A percentile compares a stretch with the other conserved stretches of the same genome.
Conservation (phyloP, 2,797 vertebrate genomes). For the Phoeniculus purpureus region DNA sequence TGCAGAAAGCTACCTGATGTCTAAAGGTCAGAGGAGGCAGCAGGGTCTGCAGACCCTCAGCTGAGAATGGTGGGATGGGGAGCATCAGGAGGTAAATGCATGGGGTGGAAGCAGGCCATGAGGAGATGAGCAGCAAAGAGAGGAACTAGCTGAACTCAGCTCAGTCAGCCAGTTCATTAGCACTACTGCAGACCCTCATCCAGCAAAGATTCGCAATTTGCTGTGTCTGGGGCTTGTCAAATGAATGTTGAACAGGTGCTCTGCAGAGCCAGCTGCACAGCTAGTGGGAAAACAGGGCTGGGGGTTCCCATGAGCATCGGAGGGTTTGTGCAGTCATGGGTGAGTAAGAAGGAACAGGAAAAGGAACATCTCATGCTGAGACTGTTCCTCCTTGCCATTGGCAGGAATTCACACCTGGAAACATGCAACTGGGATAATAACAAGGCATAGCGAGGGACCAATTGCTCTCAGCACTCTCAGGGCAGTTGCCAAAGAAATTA, state of each 20-base stretch:
- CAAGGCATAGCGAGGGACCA: neutral
- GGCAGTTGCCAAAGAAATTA: neutral
- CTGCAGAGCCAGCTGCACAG: neutral
- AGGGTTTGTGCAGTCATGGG: neutral
- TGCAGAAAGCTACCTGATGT: neutral
- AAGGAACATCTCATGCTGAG: neutral
- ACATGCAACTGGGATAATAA: neutral
- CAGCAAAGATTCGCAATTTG: neutral
- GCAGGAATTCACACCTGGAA: rapidly evolving
- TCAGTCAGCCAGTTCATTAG: neutral
- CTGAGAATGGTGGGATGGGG: rapidly evolving
- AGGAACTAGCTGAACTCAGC: neutral
- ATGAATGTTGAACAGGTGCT: neutral
- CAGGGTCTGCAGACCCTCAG: neutral
- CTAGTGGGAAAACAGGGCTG: rapidly evolving
- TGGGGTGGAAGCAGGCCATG: rapidly evolving
- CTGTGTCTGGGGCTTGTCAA: neutral
- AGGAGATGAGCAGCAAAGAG: neutral
- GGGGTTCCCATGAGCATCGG: neutral
- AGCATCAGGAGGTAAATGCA: neutral
- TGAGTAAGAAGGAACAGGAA: neutral
- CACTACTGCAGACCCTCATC: neutral
- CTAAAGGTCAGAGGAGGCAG: neutral
- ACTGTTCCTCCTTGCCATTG: neutral
- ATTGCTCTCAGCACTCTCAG: neutral